Conservation (phyloP, 2,797 vertebrate genomes). For the Cossypha heuglini region DNA sequence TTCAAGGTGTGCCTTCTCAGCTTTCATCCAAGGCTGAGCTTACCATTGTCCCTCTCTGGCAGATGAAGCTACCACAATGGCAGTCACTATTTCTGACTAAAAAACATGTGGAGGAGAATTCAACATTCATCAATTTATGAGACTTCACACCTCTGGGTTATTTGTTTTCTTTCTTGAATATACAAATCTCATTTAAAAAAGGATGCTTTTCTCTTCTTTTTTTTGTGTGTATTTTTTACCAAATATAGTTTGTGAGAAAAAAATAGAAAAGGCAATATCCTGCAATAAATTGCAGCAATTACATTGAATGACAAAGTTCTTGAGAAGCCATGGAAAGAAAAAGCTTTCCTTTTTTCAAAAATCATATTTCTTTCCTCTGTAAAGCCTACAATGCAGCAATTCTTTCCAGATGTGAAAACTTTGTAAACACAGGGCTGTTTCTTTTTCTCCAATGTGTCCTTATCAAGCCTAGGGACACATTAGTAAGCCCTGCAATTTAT, state of each 20-base stretch:
- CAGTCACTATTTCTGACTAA: background rate
- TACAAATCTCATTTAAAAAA: background rate
- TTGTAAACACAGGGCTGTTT: background rate
- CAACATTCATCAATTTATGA: background rate
- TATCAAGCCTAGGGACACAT: background rate
- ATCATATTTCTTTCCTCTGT: background rate
- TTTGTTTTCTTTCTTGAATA: background rate
- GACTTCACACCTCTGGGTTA: background rate
- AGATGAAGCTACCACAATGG: background rate
- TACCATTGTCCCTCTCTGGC: background rate
- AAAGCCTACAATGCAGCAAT: background rate
- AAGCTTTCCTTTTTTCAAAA: background rate
- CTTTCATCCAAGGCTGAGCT: background rate
- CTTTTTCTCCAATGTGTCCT: background rate
- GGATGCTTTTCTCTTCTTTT: background rate
- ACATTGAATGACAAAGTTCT: background rate
- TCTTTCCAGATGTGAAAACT: background rate
- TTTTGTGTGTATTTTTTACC: background rate
- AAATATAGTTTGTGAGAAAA: background rate
- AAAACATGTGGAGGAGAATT: background rate
- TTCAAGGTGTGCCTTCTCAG: constrained; percentile 12
- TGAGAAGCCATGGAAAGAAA: background rate
- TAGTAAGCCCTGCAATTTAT: background rate
- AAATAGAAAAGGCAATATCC: background rate
- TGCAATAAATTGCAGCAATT: background rate